These are phyloP conservation scores for Cryptophagus acutangulus DNA, from an alignment of 2,888 invertebrate species.

Conservation along the genomic window DNA sequence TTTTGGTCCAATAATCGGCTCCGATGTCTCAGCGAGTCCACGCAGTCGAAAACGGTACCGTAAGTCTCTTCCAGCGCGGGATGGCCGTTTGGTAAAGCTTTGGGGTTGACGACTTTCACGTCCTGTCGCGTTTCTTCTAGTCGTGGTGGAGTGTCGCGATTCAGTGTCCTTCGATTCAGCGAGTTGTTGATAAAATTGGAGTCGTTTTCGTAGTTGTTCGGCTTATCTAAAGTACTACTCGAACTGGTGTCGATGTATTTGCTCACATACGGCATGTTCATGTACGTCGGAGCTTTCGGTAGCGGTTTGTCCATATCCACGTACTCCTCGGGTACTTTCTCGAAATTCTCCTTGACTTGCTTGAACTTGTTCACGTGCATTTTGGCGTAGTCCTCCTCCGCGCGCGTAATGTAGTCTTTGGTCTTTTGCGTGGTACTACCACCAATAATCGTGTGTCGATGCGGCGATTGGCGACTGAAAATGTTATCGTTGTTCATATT, in stretches of 20 bases:
- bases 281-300: slow-evolving; percentile 28
- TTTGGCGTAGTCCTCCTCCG: slow-evolving; percentile 36
- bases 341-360: slow-evolving; percentile 34
- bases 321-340: slow-evolving; percentile 16
- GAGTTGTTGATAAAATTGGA: background rate
- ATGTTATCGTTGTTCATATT: slow-evolving; percentile 43
- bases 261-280: slow-evolving; percentile 28
- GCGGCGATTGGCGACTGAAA: slow-evolving; percentile 35
- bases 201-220: background rate
- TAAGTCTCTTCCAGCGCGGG: slow-evolving; percentile 36
- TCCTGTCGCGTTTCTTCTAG: slow-evolving; percentile 40
- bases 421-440: too few relatives aligned
- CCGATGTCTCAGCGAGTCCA: slow-evolving; percentile 20
- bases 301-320: background rate
- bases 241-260: slow-evolving; percentile 45
- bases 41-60: slow-evolving; percentile 41
- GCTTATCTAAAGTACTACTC: background rate
- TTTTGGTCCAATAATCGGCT: slow-evolving; percentile 11
- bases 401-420: too few relatives aligned
- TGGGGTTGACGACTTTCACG: slow-evolving; percentile 43
- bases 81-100: slow-evolving; percentile 27
- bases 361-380: slow-evolving; percentile 40
- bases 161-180: too few relatives aligned
- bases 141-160: slow-evolving; percentile 36
- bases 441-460: slow-evolving; percentile 34